Evolutionary conservation across 2,888 invertebrate species (phyloP).

Genomic region (Lithophane leautieri): DNA sequence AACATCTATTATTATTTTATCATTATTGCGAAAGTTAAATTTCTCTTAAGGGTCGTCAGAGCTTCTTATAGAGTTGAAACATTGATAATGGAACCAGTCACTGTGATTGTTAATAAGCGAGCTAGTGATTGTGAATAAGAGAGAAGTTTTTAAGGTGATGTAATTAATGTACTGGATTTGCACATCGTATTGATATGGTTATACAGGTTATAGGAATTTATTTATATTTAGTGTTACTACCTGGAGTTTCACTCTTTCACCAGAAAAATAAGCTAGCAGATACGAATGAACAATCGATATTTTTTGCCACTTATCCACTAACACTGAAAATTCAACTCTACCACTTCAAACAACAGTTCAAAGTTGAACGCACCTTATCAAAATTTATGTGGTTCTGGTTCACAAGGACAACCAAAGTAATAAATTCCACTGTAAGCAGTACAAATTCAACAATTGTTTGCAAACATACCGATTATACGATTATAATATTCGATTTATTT

Average conservation of each 20-base stretch:
- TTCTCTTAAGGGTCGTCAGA: conserved; percentile 8
- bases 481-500: conserved; percentile 62
- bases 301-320: conserved; percentile 31
- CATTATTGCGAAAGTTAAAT: not conserved
- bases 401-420: conserved; percentile 61
- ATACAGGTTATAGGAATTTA: not conserved
- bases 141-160: not conserved
- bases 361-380: conserved; percentile 24
- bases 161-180: not conserved
- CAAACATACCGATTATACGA: conserved; percentile 63
- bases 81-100: not conserved
- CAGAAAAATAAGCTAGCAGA: conserved; percentile 15
- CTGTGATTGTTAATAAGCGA: not conserved
- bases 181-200: not conserved
- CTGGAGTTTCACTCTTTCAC: not conserved
- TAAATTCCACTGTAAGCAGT: conserved; percentile 62
- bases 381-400: conserved; percentile 41
- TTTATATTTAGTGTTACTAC: not conserved
- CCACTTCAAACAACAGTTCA: conserved; percentile 21
- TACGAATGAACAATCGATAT: conserved; percentile 37
- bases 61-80: no score
- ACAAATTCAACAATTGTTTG: conserved; percentile 68
- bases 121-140: no score
- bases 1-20: conserved; percentile 11
- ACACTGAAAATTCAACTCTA: conserved; percentile 34